Percentiles rank a stretch among this genome's conserved stretches.
phyloP scores from a whole-genome alignment of 2,888 invertebrate species.

The Agrochola lota region DNA sequence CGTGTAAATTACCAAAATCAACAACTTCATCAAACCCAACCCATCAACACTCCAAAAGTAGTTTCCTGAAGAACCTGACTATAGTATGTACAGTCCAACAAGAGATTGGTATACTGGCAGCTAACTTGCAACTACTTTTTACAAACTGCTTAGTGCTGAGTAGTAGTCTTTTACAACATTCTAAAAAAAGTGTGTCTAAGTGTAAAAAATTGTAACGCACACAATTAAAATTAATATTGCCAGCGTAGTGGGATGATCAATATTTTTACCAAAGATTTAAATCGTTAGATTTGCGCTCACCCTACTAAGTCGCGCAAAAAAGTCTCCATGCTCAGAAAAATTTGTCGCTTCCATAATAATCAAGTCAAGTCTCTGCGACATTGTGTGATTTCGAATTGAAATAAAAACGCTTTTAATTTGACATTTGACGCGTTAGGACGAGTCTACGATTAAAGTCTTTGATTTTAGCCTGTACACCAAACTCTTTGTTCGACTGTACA shows the following conservation, averaged over 20 bases:
- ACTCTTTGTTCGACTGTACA: not conserved
- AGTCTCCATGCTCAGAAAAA: not conserved
- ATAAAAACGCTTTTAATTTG: not conserved
- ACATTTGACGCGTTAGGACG: not conserved
- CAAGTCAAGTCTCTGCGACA: not conserved
- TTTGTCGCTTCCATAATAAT: not conserved
- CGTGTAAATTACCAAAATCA: not conserved
- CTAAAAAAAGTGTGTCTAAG: not conserved
- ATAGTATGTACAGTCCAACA: not conserved
- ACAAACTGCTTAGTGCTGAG: too few species aligned
- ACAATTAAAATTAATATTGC: too few species aligned
- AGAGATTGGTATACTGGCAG: too few species aligned
- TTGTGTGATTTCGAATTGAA: not conserved
- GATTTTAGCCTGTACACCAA: not conserved
- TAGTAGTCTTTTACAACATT: not conserved
- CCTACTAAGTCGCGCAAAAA: too few species aligned
- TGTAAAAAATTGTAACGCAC: not conserved
- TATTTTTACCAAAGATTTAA: not conserved
- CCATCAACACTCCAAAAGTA: conserved; percentile 2
- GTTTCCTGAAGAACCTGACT: conserved; percentile 1
- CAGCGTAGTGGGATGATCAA: too few species aligned
- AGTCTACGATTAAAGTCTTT: not conserved
- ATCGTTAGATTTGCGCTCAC: not conserved
- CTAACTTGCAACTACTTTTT: too few species aligned
- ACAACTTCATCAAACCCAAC: not conserved